Evolutionary conservation across 1,140 invertebrate species (phyloP).

Genomic region (Mya arenaria): DNA sequence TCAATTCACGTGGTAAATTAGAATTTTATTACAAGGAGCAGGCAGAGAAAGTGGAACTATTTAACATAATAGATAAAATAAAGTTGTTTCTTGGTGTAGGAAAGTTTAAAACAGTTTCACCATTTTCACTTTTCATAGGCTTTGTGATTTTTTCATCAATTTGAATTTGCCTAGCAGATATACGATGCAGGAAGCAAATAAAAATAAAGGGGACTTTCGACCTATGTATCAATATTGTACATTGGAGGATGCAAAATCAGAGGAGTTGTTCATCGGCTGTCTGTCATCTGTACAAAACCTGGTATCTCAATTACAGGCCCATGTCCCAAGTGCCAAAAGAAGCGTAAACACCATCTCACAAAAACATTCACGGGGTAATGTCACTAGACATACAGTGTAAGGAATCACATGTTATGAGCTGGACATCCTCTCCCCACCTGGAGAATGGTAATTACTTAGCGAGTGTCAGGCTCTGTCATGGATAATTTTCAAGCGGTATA

Average conservation of each 20-base stretch:
- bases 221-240: background rate
- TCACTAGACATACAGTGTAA: background rate
- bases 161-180: background rate
- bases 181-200: background rate
- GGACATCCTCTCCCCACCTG: slow-evolving; percentile 2
- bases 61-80: too few species aligned
- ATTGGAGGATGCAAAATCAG: slow-evolving; percentile 2
- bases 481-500: slow-evolving; percentile 14
- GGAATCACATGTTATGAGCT: background rate
- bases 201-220: background rate
- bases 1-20: too few species aligned
- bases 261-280: background rate
- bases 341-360: too few species aligned
- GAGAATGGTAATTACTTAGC: background rate
- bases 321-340: background rate
- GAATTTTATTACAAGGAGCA: too few species aligned
- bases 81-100: too few species aligned
- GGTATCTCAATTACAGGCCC: background rate
- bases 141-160: background rate
- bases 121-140: too few species aligned
- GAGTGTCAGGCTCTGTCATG: background rate
- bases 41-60: too few species aligned
- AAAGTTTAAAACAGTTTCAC: too few species aligned
- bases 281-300: too few species aligned
- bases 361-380: background rate